Base-by-base conservation (phyloP, 1,140 invertebrate species). In the Aphidius gifuensis region DNA sequence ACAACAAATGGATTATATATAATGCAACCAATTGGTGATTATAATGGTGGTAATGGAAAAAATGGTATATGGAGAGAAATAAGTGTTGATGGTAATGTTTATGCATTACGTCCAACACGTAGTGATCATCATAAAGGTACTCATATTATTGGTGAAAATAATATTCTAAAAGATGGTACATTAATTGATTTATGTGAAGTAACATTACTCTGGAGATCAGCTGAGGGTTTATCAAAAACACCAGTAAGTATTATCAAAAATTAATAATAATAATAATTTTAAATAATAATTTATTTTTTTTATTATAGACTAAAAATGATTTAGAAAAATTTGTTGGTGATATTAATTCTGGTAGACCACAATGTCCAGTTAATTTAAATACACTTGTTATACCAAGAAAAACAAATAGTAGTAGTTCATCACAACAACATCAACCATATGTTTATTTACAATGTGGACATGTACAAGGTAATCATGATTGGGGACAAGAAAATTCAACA, bases 111-210 rank as follows among this genome's bases (percentile, higher is more conserved):
- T 68, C 94, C 97, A 76, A 96, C 93, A 54, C 85, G 97, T 67
- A 98, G 96, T 38, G 93, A 96, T 55, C 92, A 94, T 67, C 91
- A 93, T 68, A 95, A 96, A 84, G 92, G 92, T 49, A 83, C 85
- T 66, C 83, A 86, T 38, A 87, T 92, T 44, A 87, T 92, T 65
- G 88, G 90, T 46, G 94, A 96, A 80, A 90, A 87, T 53, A 98
- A 98, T 81, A 85, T 96, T 58, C 82, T 99, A 43, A 87, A 93
- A 80, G 98, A 99, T 81, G 97, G 98, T 44, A 98, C 97, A 39
- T 85, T 99, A 72, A 98, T 99, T 72, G 97, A 99, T 84, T 85
- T 99, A 58, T 99, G 97, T 82, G 97, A 97, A 49, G 97, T 97
- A 32, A 99, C 97, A 11, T 82, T 99, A 54, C 83, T 99, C 9